phyloP scores from a whole-genome alignment of 2,113 vertebrate genomes.

The Tautogolabrus adspersus region DNA sequence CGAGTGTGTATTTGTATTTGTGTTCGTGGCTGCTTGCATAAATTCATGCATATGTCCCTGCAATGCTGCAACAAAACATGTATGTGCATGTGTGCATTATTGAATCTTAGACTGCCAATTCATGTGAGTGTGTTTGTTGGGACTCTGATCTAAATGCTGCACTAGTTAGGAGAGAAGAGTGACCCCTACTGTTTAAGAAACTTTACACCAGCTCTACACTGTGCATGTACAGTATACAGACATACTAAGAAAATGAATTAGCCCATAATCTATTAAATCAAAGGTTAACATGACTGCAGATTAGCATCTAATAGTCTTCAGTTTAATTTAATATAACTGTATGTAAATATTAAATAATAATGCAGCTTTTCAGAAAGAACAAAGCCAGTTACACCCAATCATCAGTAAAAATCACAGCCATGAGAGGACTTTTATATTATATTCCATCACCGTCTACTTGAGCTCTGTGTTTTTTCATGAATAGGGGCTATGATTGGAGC shows the following conservation, averaged over 20 bases:
- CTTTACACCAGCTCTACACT: constrained; percentile 32
- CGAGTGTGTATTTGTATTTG: constrained; percentile 14
- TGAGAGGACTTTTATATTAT: constrained; percentile 63
- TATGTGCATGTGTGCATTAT: constrained; percentile 14
- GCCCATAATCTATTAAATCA: background rate
- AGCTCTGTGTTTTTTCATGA: constrained; percentile 62
- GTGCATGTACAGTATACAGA: background rate
- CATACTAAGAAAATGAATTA: background rate
- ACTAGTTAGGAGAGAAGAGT: constrained; percentile 78
- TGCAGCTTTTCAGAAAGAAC: constrained; percentile 33
- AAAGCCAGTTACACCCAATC: constrained; percentile 43
- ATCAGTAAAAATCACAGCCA: constrained; percentile 71
- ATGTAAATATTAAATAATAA: background rate
- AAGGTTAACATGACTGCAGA: constrained; percentile 1
- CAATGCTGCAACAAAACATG: constrained; percentile 14
- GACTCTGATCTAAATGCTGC: constrained; percentile 29
- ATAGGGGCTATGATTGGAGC: constrained; percentile 73
- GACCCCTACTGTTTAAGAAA: constrained; percentile 82
- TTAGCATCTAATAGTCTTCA: constrained; percentile 5
- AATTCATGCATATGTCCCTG: constrained; percentile 5
- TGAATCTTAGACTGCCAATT: constrained; percentile 28
- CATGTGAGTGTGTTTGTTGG: constrained; percentile 24
- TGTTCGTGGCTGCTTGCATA: constrained; percentile 4
- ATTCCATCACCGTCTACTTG: constrained; percentile 69
- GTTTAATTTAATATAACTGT: background rate